Evolutionary conservation across 2,888 invertebrate genomes (phyloP).

Genomic region (Cheilosia variabilis): DNA sequence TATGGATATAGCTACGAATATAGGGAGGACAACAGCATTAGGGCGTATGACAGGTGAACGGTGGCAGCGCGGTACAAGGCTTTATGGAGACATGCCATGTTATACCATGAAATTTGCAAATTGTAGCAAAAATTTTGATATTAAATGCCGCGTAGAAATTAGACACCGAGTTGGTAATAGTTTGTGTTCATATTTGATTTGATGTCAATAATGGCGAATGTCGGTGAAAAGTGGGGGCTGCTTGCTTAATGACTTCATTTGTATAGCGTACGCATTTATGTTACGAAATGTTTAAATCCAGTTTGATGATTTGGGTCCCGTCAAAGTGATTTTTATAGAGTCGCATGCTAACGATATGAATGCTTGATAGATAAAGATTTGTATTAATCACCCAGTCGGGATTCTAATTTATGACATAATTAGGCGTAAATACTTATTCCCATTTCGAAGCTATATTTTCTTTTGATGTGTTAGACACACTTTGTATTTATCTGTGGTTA

Average conservation of each 20-base stretch:
- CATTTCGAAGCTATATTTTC: background rate
- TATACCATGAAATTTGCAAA: constrained; percentile 46
- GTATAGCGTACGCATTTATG: constrained; percentile 8
- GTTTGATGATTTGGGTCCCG: constrained; percentile 9
- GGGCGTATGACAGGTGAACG: constrained; percentile 45
- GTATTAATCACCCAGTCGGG: constrained; percentile 14
- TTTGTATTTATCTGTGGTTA: background rate
- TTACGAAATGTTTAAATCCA: constrained; percentile 1
- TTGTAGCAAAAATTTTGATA: constrained; percentile 20
- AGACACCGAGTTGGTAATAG: background rate
- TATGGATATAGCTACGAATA: background rate
- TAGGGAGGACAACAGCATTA: constrained; percentile 5
- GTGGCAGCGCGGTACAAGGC: background rate
- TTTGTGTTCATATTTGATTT: constrained; percentile 11
- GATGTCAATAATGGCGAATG: constrained; percentile 5
- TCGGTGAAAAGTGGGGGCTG: background rate
- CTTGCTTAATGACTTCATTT: constrained; percentile 21
- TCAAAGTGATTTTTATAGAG: constrained; percentile 13
- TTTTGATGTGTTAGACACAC: background rate
- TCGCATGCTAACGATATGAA: background rate
- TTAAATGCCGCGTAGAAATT: constrained; percentile 19
- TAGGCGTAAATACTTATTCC: background rate
- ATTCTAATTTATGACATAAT: constrained; percentile 19
- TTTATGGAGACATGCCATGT: constrained; percentile 20
- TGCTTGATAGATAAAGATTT: constrained; percentile 1